These are phyloP conservation scores for Sus cebifrons DNA, from an alignment of 2,797 vertebrate species.

Conservation along the genomic window DNA sequence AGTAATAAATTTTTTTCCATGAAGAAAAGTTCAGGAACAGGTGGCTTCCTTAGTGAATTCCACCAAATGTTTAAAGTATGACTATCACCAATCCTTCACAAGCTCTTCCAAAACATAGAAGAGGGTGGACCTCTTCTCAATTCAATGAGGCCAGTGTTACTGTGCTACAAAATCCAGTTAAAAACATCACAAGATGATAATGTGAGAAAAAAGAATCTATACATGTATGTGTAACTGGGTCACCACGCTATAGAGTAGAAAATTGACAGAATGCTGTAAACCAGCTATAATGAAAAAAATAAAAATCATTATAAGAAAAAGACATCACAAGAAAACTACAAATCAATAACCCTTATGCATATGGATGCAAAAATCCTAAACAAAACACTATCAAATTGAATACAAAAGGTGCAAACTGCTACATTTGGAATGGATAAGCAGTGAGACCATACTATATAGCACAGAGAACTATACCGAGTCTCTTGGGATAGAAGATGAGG, in stretches of 20 bases:
- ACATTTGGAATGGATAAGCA: no score
- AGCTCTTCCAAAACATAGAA: background rate
- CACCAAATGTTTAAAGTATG: background rate
- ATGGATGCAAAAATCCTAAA: background rate
- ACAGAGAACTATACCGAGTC: no score
- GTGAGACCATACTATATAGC: no score
- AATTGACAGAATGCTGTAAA: no score
- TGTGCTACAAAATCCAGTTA: conserved; percentile 16
- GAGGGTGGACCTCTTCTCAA: background rate
- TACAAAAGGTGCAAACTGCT: background rate
- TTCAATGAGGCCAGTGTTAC: background rate
- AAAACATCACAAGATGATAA: background rate
- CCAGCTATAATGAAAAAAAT: no score
- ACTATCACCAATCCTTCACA: conserved; percentile 20
- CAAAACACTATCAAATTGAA: background rate
- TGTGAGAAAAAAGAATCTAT: no score
- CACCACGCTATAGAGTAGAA: no score
- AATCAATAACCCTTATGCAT: background rate
- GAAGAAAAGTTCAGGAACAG: background rate
- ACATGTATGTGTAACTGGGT: no score
- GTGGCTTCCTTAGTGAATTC: background rate
- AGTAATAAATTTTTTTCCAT: background rate
- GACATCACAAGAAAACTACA: background rate
- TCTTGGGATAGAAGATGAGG: no score
- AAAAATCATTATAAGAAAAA: background rate